Evolutionary conservation across 2,113 vertebrate species (phyloP).

Genomic region (Onychostruthus taczanowskii): DNA sequence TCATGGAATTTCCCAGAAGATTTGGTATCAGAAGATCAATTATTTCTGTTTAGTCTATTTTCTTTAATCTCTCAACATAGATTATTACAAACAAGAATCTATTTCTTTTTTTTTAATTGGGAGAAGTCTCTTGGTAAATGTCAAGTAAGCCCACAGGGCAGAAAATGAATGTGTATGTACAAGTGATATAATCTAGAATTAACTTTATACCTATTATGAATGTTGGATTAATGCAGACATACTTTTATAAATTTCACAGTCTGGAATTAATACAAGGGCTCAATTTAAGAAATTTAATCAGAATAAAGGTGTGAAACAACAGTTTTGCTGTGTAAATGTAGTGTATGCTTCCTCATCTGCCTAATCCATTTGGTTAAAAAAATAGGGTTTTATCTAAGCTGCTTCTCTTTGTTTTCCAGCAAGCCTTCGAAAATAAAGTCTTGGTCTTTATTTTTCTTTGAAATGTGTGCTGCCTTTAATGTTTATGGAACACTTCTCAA

Average conservation of each 20-base stretch:
- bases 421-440: slow-evolving; percentile 12
- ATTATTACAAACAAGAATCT: not conserved
- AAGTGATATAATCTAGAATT: slow-evolving; percentile 28
- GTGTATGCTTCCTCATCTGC: not conserved
- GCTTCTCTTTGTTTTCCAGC: not conserved
- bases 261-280: slow-evolving; percentile 25
- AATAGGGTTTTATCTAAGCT: not conserved
- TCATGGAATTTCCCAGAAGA: not conserved
- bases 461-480: not conserved
- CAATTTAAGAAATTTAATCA: slow-evolving; percentile 37
- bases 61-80: not conserved
- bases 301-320: slow-evolving; percentile 2
- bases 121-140: not conserved
- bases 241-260: slow-evolving; percentile 22
- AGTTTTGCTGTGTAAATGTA: slow-evolving; percentile 23
- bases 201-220: slow-evolving; percentile 47
- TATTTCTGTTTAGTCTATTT: not conserved
- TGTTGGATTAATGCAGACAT: slow-evolving; percentile 46
- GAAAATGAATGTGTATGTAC: not conserved
- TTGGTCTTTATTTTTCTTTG: slow-evolving; percentile 1
- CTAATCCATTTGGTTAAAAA: slow-evolving; percentile 2
- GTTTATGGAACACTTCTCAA: not conserved
- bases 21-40: not conserved
- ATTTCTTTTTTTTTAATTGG: not conserved
- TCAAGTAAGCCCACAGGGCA: not conserved